phyloP scores from a whole-genome alignment of 2,797 vertebrate species.

The Astyanax mexicanus region DNA sequence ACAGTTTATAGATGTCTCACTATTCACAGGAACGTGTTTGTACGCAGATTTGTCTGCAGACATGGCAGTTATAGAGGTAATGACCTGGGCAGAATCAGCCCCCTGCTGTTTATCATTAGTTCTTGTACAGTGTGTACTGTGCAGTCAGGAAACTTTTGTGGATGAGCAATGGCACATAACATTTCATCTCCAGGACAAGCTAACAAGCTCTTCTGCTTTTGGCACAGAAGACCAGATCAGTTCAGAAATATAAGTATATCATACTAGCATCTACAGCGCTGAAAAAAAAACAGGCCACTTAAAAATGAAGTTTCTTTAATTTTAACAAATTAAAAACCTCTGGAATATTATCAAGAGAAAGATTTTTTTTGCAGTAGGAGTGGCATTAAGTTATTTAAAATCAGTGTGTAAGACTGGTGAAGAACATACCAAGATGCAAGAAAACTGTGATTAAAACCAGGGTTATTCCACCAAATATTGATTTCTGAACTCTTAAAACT shows the following conservation, averaged over 20 bases:
- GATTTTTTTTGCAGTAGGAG: too few relatives aligned
- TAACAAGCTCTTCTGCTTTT: neutral
- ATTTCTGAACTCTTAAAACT: too few relatives aligned
- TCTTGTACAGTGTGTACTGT: constrained; percentile 4
- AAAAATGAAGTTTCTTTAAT: too few relatives aligned
- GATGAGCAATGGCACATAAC: neutral
- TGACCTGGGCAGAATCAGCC: neutral
- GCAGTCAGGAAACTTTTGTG: neutral
- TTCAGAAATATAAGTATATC: neutral
- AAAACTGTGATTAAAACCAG: too few relatives aligned
- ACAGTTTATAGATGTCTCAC: neutral
- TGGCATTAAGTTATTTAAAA: too few relatives aligned
- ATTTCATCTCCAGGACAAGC: neutral
- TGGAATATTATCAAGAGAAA: too few relatives aligned
- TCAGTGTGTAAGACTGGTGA: too few relatives aligned
- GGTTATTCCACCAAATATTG: too few relatives aligned
- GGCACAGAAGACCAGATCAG: too few relatives aligned
- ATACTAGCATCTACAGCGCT: neutral
- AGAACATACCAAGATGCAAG: too few relatives aligned
- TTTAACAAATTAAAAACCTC: too few relatives aligned
- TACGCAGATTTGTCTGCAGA: neutral
- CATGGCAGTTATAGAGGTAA: neutral
- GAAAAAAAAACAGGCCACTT: too few relatives aligned
- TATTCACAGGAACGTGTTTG: neutral
- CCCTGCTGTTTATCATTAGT: neutral